Base-by-base conservation (phyloP, 2,888 invertebrate genomes). In the Atherix ibis region DNA sequence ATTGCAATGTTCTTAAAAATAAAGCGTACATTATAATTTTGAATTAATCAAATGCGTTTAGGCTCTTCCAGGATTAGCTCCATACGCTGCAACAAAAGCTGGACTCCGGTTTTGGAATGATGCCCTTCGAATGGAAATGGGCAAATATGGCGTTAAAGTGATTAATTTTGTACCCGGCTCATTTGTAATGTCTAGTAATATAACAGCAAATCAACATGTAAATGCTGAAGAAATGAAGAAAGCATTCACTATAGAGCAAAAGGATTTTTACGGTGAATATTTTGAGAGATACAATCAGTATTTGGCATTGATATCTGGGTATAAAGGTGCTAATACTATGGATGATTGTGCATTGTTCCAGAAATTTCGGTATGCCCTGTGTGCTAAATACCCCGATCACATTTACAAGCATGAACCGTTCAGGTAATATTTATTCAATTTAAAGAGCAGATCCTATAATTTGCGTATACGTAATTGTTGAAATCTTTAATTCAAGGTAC, bases 41-140 rank as follows among this genome's bases (percentile, higher is more conserved):
- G n/a, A n/a, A n/a, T n/a, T n/a, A n/a, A n/a, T n/a, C n/a, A n/a
- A n/a, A n/a, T n/a, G n/a, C n/a, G n/a, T n/a, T n/a, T n/a, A 54
- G 50, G 50, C 45, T 1, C 58, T 87, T 32, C 85, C 88, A 0
- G 76, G 79, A 1, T 63, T 87, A 37, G 66, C 74, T 0, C 68
- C 76, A 2, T 91, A 91, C 58, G 75, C 78, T 13, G 84, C 84
- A 2, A 79, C 81, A 10, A 91, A 91, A 59, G 74, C 79, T 2
- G 89, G 73, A 1, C 51, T 89, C 4, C 58, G 72, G 29, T 76
- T 74, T 2, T 85, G 81, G 74, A 72, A 72, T 10, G 72, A 73
- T 39, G 68, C 76, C 5, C 57, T 91, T 17, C 66, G 87, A 31
- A 62, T 80, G 13, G 89, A 91, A 59, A 60, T 80, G 46, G 57